Conservation (phyloP, 1,140 invertebrate species). For the Trialeurodes vaporariorum region DNA sequence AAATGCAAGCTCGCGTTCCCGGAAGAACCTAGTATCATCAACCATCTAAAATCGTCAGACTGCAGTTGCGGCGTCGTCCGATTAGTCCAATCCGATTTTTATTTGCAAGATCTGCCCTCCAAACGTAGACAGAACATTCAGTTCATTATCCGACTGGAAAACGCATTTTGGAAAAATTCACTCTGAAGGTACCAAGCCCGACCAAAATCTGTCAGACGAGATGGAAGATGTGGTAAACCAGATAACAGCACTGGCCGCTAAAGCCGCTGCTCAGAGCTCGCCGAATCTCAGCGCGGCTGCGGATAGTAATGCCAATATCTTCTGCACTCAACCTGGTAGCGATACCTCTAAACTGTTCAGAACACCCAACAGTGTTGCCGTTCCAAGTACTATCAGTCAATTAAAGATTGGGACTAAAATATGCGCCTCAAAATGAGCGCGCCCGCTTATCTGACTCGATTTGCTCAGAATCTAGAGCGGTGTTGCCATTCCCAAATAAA, state of each 20-base stretch:
- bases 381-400: constrained; percentile 21
- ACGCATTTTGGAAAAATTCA: too few species aligned
- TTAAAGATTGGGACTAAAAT: too few species aligned
- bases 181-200: too few species aligned
- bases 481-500: too few species aligned
- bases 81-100: constrained; percentile 23
- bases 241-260: constrained; percentile 56
- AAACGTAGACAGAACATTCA: too few species aligned
- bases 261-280: constrained; percentile 44
- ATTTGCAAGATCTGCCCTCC: constrained; percentile 44
- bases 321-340: constrained; percentile 19
- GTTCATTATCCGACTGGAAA: too few species aligned
- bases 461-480: too few species aligned
- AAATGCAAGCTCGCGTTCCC: constrained; percentile 73
- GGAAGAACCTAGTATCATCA: constrained; percentile 53
- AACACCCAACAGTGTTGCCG: constrained; percentile 14
- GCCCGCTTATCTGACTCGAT: too few species aligned
- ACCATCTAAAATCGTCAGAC: constrained; percentile 44
- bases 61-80: constrained; percentile 7
- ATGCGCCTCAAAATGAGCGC: too few species aligned
- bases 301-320: constrained; percentile 26
- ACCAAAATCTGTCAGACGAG: constrained; percentile 48
- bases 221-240: constrained; percentile 75
- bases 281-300: constrained; percentile 13
- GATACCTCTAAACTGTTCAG: constrained; percentile 16